Evolutionary conservation across 2,797 vertebrate genomes (phyloP).

Genomic region (Choloepus didactylus): DNA sequence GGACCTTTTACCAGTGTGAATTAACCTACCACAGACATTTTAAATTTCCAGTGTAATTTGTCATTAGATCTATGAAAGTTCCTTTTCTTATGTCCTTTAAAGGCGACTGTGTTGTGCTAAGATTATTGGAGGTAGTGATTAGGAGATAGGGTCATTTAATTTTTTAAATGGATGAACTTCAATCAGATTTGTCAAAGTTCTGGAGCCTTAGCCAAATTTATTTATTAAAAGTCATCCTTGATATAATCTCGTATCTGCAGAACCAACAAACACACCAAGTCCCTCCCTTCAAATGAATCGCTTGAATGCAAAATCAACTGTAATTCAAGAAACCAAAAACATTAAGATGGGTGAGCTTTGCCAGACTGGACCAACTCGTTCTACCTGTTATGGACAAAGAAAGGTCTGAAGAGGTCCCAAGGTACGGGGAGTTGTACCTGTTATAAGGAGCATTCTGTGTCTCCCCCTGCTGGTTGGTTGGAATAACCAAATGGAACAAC

Average conservation of each 20-base stretch:
- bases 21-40: neutral
- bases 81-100: neutral
- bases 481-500: conserved; percentile 75
- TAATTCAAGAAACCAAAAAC: conserved; percentile 71
- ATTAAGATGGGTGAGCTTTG: conserved; percentile 39
- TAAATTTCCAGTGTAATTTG: conserved; percentile 19
- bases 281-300: conserved; percentile 57
- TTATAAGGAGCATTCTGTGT: conserved; percentile 88
- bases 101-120: neutral
- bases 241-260: conserved; percentile 58
- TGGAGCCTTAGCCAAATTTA: neutral
- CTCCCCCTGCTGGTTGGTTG: conserved; percentile 89
- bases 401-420: conserved; percentile 35
- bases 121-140: conserved; percentile 17
- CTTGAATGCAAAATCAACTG: conserved; percentile 71
- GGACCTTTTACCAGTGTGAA: neutral
- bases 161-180: conserved; percentile 47
- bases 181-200: conserved; percentile 55
- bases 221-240: neutral
- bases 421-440: neutral
- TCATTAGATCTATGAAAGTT: neutral
- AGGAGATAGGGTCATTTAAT: conserved; percentile 33
- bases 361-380: conserved; percentile 53
- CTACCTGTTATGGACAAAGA: conserved; percentile 62
- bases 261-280: conserved; percentile 53